Evolutionary conservation across 1,140 invertebrate genomes (phyloP), one percentile per base, ranked within the genome.

Genomic region (Zaprionus davidi): DNA sequence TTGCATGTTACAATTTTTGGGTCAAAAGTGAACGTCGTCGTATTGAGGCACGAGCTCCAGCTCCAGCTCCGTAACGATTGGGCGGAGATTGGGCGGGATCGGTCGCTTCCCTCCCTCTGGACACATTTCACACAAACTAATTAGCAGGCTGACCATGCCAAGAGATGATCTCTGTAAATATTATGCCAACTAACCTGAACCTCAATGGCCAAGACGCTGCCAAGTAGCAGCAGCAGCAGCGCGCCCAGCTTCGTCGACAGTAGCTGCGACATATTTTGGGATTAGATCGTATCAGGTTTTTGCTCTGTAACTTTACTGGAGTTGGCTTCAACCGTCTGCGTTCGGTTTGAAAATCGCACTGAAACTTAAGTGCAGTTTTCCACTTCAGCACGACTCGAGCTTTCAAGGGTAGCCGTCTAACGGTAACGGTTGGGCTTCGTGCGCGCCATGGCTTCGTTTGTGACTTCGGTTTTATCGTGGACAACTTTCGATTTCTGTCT

Each of bases 1-100:
- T 85, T 85, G 82, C 82, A 82, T 87, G 82, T 70, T 88, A 88
- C 84, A 84, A 79, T 88, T 92, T 92, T 92, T 92, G 87, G 91
- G 91, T 92, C 91, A 92, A 92, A 92, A 92, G 91, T 92, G 91
- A 92, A 91, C 84, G 90, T 82, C 57, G 74, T 53, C 55, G 22
- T 13, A 46, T 20, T n/a, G 15, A 38, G 71, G 24, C 26, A 56
- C 51, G 56, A 49, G 22, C 46, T 28, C 24, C 64, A 49, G 22
- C 46, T 28, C 24, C 64, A 22, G 15, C 46, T 46, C 41, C 41
- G 7, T 44, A n/a, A n/a, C 24, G 34, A 60, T 53, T 31, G 49
- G 68, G 59, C 49, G 70, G 41, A 56, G 41, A 41, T 11, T 31
- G 41, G n/a, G 41, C 17, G 41, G 62, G 31, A 34, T 34, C 31